phyloP scores from a whole-genome alignment of 2,888 invertebrate species.

The Polydesmus complanatus region DNA sequence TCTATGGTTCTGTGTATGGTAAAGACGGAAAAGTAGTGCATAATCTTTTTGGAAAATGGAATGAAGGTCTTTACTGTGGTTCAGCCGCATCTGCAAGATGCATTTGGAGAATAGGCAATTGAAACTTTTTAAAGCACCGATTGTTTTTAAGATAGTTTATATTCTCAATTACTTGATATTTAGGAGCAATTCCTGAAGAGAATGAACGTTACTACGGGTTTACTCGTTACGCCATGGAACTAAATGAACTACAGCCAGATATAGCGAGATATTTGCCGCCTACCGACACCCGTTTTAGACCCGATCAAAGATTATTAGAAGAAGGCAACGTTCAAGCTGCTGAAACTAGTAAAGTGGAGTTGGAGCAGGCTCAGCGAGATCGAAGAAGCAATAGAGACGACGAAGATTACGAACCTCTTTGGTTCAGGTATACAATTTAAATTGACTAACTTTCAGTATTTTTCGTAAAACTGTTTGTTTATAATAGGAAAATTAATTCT shows the following conservation, averaged over 20 bases:
- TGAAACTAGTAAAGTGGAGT: conserved; percentile 51
- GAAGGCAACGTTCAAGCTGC: conserved; percentile 58
- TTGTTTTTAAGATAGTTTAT: background rate
- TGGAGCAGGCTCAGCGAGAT: conserved; percentile 63
- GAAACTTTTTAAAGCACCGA: background rate
- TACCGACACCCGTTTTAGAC: conserved; percentile 63
- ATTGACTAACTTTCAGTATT: background rate
- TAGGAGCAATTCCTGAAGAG: conserved; percentile 64
- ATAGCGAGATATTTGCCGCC: conserved; percentile 46
- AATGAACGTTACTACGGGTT: conserved; percentile 69
- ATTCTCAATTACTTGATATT: conserved; percentile 8
- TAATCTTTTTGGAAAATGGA: conserved; percentile 64
- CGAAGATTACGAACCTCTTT: conserved; percentile 35
- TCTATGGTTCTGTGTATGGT: conserved; percentile 47
- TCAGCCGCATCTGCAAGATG: conserved; percentile 55
- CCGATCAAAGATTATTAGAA: conserved; percentile 62
- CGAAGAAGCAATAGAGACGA: conserved; percentile 47
- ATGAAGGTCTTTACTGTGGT: conserved; percentile 61
- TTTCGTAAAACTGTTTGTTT: conserved; percentile 6
- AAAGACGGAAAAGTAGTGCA: conserved; percentile 44
- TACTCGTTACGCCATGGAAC: conserved; percentile 67
- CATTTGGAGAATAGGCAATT: conserved; percentile 58
- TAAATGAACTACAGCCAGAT: conserved; percentile 59
- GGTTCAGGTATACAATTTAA: conserved; percentile 46
- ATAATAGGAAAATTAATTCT: conserved; percentile 27